Base-by-base conservation (phyloP, 2,888 invertebrate genomes). In the Copidosoma aretas region DNA sequence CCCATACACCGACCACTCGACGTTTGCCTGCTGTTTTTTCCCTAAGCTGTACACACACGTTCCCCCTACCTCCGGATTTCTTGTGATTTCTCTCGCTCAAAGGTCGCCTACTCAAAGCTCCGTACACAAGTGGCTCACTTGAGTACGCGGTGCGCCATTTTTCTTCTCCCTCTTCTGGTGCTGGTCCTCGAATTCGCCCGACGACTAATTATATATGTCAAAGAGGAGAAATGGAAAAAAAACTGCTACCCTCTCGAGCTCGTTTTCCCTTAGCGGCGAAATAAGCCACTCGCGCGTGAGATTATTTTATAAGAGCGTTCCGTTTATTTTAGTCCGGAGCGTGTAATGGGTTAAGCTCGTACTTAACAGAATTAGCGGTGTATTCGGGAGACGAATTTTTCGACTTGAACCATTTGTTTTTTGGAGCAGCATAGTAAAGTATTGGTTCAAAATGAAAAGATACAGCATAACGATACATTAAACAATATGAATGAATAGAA, bases 161-260 rank as follows among this genome's bases (percentile, higher is more conserved):
- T 19, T 19, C 14, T 19, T 10, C 19, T 52, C 52, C 52, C 52
- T 19, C 22, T 19, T 52, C n/a, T 3, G 3, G 1, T 3, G n/a
- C 39, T 52, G 51, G 51, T 57, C 57, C 43, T 67, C 43, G 53
- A 53, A 53, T 32, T 52, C 53, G 59, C 25, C 59, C 22, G 52
- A 41, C 52, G 52, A 52, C 61, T 67, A 62, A 67, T 67, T 61
- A 67, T 39, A 25, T 32, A 32, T 32, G 32, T 32, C 32, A 32
- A 32, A 32, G 32, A 32, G 32, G n/a, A n/a, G n/a, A n/a, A 32
- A 32, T 5, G 32, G 32, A 32, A 62, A 62, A 60, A 58, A 53
- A 67, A 57, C 57, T 32, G 32, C 32, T 32, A 32, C 32, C 32
- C 32, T 32, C 32, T 32, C 32, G 32, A 32, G 25, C 39, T 41